These are phyloP conservation scores for Bolinopsis microptera DNA, from an alignment of 37 sponge, comb jelly and placozoan species.

Conservation along the genomic window DNA sequence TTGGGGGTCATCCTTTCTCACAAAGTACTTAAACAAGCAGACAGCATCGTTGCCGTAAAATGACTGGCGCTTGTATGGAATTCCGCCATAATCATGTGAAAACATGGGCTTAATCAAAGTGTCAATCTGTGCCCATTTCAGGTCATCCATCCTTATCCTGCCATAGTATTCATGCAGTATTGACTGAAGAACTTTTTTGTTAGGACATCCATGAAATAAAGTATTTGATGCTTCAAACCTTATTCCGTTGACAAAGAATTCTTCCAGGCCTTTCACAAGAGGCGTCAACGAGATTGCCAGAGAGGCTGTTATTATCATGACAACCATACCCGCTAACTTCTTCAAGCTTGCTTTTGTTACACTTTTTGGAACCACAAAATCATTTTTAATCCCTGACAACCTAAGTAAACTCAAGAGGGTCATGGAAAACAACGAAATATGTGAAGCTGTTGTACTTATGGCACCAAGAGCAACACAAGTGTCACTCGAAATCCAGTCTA, in stretches of 20 bases:
- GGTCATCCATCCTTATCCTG: background rate
- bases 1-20: too few species aligned
- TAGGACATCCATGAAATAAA: background rate
- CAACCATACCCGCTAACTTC: background rate
- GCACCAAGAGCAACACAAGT: background rate
- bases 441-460: background rate
- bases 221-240: background rate
- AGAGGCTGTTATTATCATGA: background rate
- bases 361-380: background rate
- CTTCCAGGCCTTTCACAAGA: background rate
- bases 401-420: background rate
- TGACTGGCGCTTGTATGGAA: background rate
- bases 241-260: background rate
- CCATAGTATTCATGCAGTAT: background rate
- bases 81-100: background rate
- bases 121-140: background rate
- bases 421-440: background rate
- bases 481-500: background rate
- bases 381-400: background rate
- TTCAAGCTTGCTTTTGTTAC: background rate
- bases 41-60: background rate
- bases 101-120: background rate
- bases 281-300: background rate
- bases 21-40: too few species aligned
- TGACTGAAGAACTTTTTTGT: background rate